Evolutionary conservation across 2,888 invertebrate genomes (phyloP), one percentile per base, ranked within the genome.

Genomic region (Zhengitettix transpicula): DNA sequence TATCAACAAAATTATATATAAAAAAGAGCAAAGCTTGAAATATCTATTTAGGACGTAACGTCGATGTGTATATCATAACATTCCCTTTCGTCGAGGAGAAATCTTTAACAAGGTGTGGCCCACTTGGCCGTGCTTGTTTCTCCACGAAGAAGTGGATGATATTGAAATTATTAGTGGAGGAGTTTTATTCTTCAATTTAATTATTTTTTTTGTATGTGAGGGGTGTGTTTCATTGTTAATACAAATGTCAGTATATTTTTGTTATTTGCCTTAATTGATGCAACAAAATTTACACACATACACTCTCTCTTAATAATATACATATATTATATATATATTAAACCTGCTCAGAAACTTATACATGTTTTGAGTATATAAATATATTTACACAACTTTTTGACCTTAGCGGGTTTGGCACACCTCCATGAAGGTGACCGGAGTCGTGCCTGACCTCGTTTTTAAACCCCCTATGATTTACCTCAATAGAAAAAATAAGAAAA

Each of bases 351-450:
- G 62, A 62, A 64, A 64, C 63, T 63, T 64, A 64, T 63, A 64
- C 64, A 64, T 62, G 63, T 63, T 64, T 65, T 64, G 65, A 65
- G 63, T 64, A 63, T 63, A 63, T 63, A 64, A 62, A 64, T 62
- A 65, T 65, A 64, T 65, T 65, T 65, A 65, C 65, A 65, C 62
- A 64, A 64, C 64, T 65, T 65, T 65, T 65, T 65, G 64, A 63
- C 63, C 63, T 63, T 63, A 59, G 58, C 17, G 47, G 60, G 47
- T 47, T 47, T 47, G 47, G 47, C 47, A 47, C 47, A 47, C 14
- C 56, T 42, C 17, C 40, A 12, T 40, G 55, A 40, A 11, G n/a
- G 55, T 15, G 52, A 40, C 53, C 47, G 59, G 61, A 63, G 57
- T 52, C 47, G 52, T 63, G 60, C 42, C 60, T 56, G 53, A 60